Percentiles rank a stretch among this genome's conserved stretches.
These are phyloP conservation scores for Eospalax fontanierii DNA, from an alignment of 2,797 vertebrate species.

Conservation along the genomic window DNA sequence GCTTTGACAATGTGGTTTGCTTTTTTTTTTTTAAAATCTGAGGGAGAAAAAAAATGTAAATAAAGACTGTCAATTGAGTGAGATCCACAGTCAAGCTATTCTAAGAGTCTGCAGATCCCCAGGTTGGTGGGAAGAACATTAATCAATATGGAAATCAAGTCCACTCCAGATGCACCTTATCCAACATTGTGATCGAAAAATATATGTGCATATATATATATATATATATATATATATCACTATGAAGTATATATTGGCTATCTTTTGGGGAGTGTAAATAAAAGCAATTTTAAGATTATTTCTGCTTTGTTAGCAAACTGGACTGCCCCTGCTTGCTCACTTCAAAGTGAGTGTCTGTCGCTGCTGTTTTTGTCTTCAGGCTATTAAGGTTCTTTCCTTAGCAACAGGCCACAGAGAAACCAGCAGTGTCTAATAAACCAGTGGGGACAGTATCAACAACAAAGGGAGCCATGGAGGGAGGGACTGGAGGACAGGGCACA, in stretches of 20 bases:
- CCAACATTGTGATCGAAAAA: background rate
- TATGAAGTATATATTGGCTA: background rate
- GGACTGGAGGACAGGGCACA: fast-evolving
- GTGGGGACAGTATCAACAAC: background rate
- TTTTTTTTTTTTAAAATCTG: conserved; percentile 45
- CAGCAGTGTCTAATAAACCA: background rate
- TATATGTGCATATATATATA: background rate
- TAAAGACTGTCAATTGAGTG: conserved; percentile 53
- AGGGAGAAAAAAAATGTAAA: conserved; percentile 54
- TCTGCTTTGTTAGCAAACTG: conserved; percentile 10
- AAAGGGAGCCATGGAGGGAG: background rate
- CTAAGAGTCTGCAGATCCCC: background rate
- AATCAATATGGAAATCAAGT: background rate
- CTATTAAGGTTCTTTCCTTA: background rate
- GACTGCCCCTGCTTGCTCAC: background rate
- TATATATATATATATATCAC: background rate
- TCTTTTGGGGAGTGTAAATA: background rate
- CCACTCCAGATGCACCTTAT: background rate
- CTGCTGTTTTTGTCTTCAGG: background rate
- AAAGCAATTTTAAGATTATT: background rate
- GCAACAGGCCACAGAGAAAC: conserved; percentile 43
- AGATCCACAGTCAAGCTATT: background rate
- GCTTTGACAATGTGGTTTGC: conserved; percentile 73
- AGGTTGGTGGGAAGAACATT: background rate
- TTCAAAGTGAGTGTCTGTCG: background rate